Evolutionary conservation across 2,888 invertebrate genomes (phyloP).

Genomic region (Crematogaster levior): DNA sequence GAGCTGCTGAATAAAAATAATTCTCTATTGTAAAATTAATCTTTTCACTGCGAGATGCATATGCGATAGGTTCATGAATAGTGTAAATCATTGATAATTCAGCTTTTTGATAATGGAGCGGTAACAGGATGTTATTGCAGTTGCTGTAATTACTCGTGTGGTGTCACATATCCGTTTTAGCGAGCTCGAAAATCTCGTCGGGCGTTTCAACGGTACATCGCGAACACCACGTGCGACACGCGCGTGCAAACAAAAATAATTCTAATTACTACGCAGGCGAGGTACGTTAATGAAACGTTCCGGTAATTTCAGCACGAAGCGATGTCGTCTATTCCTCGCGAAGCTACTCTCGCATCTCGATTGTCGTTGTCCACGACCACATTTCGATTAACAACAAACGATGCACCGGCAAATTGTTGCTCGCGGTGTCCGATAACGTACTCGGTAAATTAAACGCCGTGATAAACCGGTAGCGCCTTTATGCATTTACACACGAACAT

Average conservation of each 20-base stretch:
- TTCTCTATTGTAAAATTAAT: neutral
- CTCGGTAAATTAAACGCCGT: constrained; percentile 71
- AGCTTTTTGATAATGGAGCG: constrained; percentile 8
- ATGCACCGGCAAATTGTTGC: constrained; percentile 73
- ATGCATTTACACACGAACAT: neutral
- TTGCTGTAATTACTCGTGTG: constrained; percentile 29
- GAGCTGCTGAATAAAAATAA: neutral
- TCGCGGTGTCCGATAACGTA: constrained; percentile 62
- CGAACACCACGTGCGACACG: neutral
- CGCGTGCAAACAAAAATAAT: constrained; percentile 31
- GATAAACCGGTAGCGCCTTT: constrained; percentile 72
- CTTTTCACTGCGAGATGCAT: neutral
- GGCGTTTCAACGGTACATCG: constrained; percentile 13
- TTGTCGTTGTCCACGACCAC: constrained; percentile 58
- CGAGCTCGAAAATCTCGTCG: constrained; percentile 37
- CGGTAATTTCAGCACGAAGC: constrained; percentile 30
- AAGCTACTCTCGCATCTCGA: constrained; percentile 29
- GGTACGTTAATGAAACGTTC: constrained; percentile 42
- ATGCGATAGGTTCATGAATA: neutral
- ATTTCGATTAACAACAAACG: constrained; percentile 71
- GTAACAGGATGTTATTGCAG: constrained; percentile 22
- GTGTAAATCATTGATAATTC: constrained; percentile 37
- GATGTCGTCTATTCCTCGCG: constrained; percentile 8
- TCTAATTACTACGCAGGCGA: constrained; percentile 32
- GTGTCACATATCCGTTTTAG: constrained; percentile 33